A percentile compares a stretch with the other conserved stretches of the same genome.
Conservation (phyloP, 1,140 invertebrate genomes). For the Drosophila setifemur region DNA sequence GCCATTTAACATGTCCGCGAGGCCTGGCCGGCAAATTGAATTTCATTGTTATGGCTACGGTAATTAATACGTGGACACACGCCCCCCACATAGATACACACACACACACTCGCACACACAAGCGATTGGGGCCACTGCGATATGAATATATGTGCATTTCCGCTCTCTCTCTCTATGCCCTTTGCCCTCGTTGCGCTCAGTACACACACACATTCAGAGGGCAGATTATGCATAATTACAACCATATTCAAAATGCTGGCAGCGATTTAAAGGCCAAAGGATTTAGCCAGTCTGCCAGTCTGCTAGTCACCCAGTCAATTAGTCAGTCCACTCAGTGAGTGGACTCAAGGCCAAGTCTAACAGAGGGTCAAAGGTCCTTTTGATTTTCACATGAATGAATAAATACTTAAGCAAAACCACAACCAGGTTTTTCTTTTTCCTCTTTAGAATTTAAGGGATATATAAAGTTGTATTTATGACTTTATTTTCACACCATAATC, state of each 20-base stretch:
- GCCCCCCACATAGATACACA: not conserved
- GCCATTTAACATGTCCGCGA: conserved; percentile 35
- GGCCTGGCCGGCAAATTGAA: conserved; percentile 47
- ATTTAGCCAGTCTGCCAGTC: conserved; percentile 23
- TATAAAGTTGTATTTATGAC: no score
- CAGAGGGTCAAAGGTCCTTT: no score
- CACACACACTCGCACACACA: not conserved
- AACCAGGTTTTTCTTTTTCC: no score
- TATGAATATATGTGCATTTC: conserved; percentile 48
- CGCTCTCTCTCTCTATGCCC: conserved; percentile 10
- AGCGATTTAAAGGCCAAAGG: conserved; percentile 13
- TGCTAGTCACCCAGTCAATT: not conserved
- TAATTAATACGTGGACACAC: conserved; percentile 48
- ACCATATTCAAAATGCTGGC: conserved; percentile 11
- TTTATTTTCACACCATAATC: no score
- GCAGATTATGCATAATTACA: conserved; percentile 51
- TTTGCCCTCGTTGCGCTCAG: conserved; percentile 5
- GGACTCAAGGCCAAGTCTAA: no score
- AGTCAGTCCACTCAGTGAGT: no score
- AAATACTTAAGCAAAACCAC: not conserved
- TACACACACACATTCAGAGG: not conserved
- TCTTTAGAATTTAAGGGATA: no score
- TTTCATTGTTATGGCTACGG: conserved; percentile 55
- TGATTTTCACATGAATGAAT: not conserved
- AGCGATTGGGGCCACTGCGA: not conserved